Evolutionary conservation across 2,113 vertebrate species (phyloP), one percentile per base, ranked within the genome.

Genomic region (Bos javanicus): DNA sequence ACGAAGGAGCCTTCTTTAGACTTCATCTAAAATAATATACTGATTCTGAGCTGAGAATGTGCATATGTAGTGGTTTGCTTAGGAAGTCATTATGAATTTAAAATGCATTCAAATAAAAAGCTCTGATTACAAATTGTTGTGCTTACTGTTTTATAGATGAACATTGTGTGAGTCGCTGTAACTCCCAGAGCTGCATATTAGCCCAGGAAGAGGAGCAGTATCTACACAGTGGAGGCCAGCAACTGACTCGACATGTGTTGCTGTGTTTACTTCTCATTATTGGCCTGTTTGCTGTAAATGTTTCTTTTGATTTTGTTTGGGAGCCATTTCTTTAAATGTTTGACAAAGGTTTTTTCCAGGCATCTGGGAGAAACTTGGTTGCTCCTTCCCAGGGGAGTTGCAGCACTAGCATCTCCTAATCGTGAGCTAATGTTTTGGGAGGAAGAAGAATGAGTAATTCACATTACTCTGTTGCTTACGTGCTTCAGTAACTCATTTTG

Each of bases 201-300:
- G 99, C 98, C 71, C 98, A 99, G 97, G 99, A 99, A 90, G 99
- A 99, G 76, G 99, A 99, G 39, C 99, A 99, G 98, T 98, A 98
- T 36, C 98, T 99, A 36, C 99, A 99, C 98, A 99, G 96, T 1
- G 96, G 98, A 93, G 99, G 99, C 94, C 99, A 98, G 96, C 98
- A 99, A 98, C 98, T 99, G 98, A 99, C 99, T 82, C 99, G 99
- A 97, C 99, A 99, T 2, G 98, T 99, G 97, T 98, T 99, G 97
- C 98, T 99, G 8, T 99, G 99, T 98, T 98, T 99, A 43, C 99
- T 99, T 76, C 99, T 99, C 95, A 97, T 99, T 95, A 99, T 99
- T 97, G 99, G 99, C 99, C 98, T 99, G 80, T 99, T 99, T 96
- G 99, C 99, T 97, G 99, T 99, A 99, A 99, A 98, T 99, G 96